These are phyloP conservation scores for Sula dactylatra DNA, from an alignment of 2,113 vertebrate species.

Conservation along the genomic window DNA sequence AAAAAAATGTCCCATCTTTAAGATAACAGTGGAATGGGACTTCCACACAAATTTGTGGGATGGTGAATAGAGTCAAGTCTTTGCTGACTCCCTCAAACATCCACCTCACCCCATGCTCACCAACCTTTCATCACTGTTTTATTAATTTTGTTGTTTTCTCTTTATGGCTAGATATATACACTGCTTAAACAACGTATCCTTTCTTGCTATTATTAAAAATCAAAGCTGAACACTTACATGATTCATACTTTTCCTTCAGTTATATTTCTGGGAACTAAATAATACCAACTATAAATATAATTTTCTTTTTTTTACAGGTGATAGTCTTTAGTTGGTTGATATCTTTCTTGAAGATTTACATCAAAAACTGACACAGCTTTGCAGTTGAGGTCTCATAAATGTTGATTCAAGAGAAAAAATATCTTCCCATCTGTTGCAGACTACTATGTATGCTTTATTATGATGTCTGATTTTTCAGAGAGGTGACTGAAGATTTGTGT, in stretches of 20 bases:
- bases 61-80: neutral
- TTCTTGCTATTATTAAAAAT: neutral
- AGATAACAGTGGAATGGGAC: neutral
- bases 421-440: neutral
- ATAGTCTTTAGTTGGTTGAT: neutral
- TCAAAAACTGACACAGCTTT: neutral
- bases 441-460: neutral
- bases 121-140: neutral
- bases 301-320: neutral
- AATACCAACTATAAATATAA: neutral
- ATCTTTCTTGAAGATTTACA: neutral
- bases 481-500: neutral
- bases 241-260: neutral
- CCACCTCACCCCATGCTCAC: neutral
- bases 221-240: accelerated
- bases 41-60: neutral
- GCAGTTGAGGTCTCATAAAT: neutral
- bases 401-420: neutral
- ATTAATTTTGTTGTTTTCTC: neutral
- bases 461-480: neutral
- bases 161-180: neutral
- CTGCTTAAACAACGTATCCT: neutral
- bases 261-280: neutral
- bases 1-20: neutral
- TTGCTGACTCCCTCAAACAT: neutral